Base-by-base conservation (phyloP, 2,888 invertebrate genomes). In the Lasioglossum figueresi region DNA sequence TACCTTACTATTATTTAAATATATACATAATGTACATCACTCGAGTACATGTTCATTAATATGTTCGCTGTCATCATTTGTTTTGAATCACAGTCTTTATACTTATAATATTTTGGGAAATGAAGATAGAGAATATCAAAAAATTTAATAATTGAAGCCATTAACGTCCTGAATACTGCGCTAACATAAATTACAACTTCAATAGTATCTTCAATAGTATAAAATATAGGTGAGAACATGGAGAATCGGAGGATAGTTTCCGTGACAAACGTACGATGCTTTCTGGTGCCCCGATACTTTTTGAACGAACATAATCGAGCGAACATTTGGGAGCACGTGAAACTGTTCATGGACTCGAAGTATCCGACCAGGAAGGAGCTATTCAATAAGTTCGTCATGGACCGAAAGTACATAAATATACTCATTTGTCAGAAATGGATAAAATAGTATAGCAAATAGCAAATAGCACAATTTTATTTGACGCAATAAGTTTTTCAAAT, bases 281-380 rank as follows among this genome's bases (percentile, higher is more conserved):
- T 98, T 92, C 94, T 97, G 59, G 94, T 98, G 81, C 98, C 98
- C 0, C 96, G 96, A 85, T 96, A 97, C 91, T 97, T 97, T 96
- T 95, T 98, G 31, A 92, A 97, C 63, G 96, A 97, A 89, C 96
- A 96, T 72, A 97, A 97, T 92, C 96, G 96, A 0, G 96, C 96
- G 14, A 96, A 97, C 90, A 96, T 97, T 63, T 97, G 97, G 97
- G 95, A 96, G 43, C 95, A 96, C 48, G 96, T 97, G 45, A 95
- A 96, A 88, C 95, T 96, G 76, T 97, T 96, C 90, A 94, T 97
- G 80, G 95, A 96, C 82, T 96, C 95, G 0, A 95, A 96, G 94
- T 96, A 97, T 90, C 97, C 97, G 0, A 95, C 95, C 5, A 96
- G 96, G 73, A 95, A 96, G 89, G 94, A 96, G 90, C 93, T 97